Conservation (phyloP, 2,888 invertebrate genomes). For the Bugulina stolonifera region DNA sequence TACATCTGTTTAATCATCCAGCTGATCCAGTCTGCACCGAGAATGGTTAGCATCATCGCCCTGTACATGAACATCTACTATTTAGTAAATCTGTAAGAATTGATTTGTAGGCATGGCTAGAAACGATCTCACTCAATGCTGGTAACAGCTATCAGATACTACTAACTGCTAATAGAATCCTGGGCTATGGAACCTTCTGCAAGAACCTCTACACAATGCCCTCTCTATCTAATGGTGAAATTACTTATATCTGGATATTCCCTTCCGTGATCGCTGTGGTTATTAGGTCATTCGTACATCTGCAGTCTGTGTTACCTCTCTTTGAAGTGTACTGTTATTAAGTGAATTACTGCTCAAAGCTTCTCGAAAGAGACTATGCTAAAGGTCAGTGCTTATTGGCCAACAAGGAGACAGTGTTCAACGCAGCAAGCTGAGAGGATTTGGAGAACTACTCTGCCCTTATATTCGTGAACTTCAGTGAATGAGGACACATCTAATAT, state of each 20-base stretch:
- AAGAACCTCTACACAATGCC: neutral
- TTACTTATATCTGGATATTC: neutral
- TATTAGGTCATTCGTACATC: too few relatives aligned
- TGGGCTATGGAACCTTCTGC: neutral
- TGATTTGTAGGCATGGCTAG: neutral
- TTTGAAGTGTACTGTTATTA: too few relatives aligned
- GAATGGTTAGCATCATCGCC: neutral
- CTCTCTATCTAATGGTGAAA: neutral
- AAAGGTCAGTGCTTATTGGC: too few relatives aligned
- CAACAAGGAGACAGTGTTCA: too few relatives aligned
- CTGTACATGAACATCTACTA: neutral
- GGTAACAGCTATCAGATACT: neutral
- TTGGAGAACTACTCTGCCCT: too few relatives aligned
- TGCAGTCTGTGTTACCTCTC: too few relatives aligned
- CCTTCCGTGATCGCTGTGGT: neutral
- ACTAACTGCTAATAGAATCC: neutral
- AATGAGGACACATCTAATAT: too few relatives aligned
- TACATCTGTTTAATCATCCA: too few relatives aligned
- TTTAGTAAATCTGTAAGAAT: neutral
- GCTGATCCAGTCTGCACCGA: neutral
- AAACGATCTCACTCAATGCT: neutral
- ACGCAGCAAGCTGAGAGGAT: too few relatives aligned
- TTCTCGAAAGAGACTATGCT: too few relatives aligned
- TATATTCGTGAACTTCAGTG: too few relatives aligned
- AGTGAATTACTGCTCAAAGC: too few relatives aligned